Conservation (phyloP, 2,797 vertebrate genomes). For the Labeo calbasu region DNA sequence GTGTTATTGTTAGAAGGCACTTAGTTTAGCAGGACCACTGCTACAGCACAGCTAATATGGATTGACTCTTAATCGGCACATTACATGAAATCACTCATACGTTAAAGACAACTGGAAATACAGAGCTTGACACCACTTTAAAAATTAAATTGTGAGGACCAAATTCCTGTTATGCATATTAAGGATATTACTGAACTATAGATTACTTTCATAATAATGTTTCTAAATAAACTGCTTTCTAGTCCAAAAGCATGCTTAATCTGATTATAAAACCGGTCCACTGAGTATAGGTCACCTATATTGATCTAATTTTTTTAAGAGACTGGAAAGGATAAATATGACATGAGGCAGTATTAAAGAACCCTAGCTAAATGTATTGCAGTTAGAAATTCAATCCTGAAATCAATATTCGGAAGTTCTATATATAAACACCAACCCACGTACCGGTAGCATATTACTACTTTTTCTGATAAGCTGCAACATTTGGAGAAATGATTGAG, state of each 20-base stretch:
- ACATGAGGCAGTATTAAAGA: background rate
- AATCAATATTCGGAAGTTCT: constrained; percentile 3
- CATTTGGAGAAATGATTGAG: background rate
- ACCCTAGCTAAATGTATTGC: background rate
- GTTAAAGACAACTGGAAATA: constrained; percentile 15
- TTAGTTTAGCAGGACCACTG: constrained; percentile 4
- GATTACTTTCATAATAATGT: constrained; percentile 46
- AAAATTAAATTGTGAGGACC: constrained; percentile 26
- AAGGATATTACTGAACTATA: constrained; percentile 43
- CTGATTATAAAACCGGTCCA: constrained; percentile 36
- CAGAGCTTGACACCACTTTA: constrained; percentile 30
- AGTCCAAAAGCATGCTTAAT: constrained; percentile 32
- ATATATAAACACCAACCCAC: constrained; percentile 3
- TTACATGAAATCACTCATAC: constrained; percentile 18
- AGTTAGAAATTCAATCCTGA: constrained; percentile 9
- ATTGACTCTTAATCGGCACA: constrained; percentile 21
- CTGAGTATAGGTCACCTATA: constrained; percentile 41
- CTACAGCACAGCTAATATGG: constrained; percentile 16
- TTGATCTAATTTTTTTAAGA: constrained; percentile 5
- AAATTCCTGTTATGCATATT: constrained; percentile 34
- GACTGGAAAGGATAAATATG: constrained; percentile 13
- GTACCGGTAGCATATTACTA: background rate
- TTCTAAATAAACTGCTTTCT: constrained; percentile 34
- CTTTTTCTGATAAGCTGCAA: background rate
- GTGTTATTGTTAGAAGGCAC: constrained; percentile 1